phyloP scores from a whole-genome alignment of 2,797 vertebrate genomes.

The Peromyscus nudipes region DNA sequence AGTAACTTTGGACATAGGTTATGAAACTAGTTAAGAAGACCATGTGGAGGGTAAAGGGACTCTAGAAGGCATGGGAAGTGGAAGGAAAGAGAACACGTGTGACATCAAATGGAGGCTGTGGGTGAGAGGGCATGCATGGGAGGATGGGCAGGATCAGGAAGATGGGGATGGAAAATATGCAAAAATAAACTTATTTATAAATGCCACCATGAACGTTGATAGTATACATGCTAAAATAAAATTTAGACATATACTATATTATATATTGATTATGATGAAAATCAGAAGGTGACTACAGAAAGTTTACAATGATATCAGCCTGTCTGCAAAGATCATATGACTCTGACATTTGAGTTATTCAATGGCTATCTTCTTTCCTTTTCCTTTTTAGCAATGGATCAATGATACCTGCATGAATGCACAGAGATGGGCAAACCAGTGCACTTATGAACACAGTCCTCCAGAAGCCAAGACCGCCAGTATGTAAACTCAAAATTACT shows the following conservation, averaged over 20 bases:
- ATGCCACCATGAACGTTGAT: background rate
- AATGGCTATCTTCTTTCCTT: background rate
- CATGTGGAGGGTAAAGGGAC: too few species aligned
- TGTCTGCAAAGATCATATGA: background rate
- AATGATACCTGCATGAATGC: slow-evolving; percentile 69
- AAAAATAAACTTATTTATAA: background rate
- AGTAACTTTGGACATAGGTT: background rate
- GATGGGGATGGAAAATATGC: background rate
- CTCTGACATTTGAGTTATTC: background rate
- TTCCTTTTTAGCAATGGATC: slow-evolving; percentile 79
- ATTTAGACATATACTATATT: too few species aligned
- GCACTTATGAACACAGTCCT: slow-evolving; percentile 69
- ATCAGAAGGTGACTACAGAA: background rate
- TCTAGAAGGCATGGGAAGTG: too few species aligned
- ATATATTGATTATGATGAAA: background rate
- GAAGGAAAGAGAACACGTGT: background rate
- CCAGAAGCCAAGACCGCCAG: rapidly evolving
- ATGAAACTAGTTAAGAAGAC: background rate
- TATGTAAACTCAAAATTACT: slow-evolving; percentile 74
- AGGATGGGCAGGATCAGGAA: too few species aligned
- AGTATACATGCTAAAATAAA: background rate
- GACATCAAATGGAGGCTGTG: background rate
- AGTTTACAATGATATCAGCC: background rate
- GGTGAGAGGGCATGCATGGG: background rate
- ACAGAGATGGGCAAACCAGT: slow-evolving; percentile 81